Evolutionary conservation across 2,113 vertebrate genomes (phyloP).

Genomic region (Rynchops niger): DNA sequence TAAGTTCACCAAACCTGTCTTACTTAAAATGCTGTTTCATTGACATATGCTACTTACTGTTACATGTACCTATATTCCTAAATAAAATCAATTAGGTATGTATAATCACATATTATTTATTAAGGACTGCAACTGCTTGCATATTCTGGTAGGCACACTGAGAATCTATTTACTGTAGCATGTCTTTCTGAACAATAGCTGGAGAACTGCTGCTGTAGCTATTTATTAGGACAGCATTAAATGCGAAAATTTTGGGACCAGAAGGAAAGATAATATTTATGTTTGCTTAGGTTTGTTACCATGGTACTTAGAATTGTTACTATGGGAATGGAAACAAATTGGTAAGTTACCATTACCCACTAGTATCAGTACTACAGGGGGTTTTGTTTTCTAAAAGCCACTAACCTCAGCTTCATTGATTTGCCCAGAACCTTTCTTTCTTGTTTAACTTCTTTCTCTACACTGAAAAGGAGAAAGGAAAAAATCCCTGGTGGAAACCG

Average conservation of each 20-base stretch:
- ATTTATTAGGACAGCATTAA: neutral
- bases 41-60: neutral
- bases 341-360: neutral
- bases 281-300: slow-evolving; percentile 46
- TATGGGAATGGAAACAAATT: slow-evolving; percentile 33
- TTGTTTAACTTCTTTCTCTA: neutral
- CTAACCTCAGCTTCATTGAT: neutral
- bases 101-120: neutral
- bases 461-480: neutral
- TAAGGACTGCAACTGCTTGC: neutral
- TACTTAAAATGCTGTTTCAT: neutral
- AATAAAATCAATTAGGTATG: neutral
- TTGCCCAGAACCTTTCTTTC: neutral
- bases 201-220: neutral
- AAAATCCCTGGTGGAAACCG: neutral
- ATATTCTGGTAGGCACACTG: neutral
- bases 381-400: neutral
- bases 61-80: neutral
- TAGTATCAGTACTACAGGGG: neutral
- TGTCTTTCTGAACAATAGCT: neutral
- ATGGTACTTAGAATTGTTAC: slow-evolving; percentile 28
- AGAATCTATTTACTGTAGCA: neutral
- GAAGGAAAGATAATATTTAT: neutral
- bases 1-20: slow-evolving; percentile 18
- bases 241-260: neutral